These are phyloP conservation scores for Argyresthia goedartella DNA, from an alignment of 2,888 invertebrate genomes.

Conservation along the genomic window DNA sequence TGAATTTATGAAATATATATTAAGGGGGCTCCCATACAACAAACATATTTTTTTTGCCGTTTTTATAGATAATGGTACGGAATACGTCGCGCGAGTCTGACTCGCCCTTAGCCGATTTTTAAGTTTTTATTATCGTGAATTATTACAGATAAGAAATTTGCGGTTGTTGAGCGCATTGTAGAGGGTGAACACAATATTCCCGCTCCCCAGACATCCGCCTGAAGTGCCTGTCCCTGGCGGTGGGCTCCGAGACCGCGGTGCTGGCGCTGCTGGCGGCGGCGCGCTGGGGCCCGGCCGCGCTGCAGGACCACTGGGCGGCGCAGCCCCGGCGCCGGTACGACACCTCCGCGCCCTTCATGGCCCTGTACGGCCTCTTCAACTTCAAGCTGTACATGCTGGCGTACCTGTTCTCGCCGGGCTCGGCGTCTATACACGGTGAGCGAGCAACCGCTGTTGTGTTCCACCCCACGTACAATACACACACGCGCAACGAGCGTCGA, in stretches of 20 bases:
- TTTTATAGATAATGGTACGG: too few relatives aligned
- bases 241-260: slow-evolving; percentile 83
- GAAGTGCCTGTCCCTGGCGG: slow-evolving; percentile 89
- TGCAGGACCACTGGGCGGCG: slow-evolving; percentile 95
- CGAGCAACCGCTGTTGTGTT: slow-evolving; percentile 8
- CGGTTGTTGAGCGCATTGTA: too few relatives aligned
- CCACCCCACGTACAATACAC: too few relatives aligned
- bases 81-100: too few relatives aligned
- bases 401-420: slow-evolving; percentile 92
- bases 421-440: slow-evolving; percentile 86
- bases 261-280: slow-evolving; percentile 81
- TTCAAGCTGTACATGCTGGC: slow-evolving; percentile 95
- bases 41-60: too few relatives aligned
- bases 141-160: too few relatives aligned
- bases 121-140: too few relatives aligned
- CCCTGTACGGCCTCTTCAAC: slow-evolving; percentile 93
- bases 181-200: too few relatives aligned
- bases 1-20: too few relatives aligned
- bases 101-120: too few relatives aligned
- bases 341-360: slow-evolving; percentile 96
- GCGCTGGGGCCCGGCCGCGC: slow-evolving; percentile 88
- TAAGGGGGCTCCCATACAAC: too few relatives aligned
- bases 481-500: too few relatives aligned
- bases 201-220: slow-evolving; percentile 91
- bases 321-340: slow-evolving; percentile 88